Evolutionary conservation across 2,888 invertebrate genomes (phyloP).

Genomic region (Eupithecia tripunctaria): DNA sequence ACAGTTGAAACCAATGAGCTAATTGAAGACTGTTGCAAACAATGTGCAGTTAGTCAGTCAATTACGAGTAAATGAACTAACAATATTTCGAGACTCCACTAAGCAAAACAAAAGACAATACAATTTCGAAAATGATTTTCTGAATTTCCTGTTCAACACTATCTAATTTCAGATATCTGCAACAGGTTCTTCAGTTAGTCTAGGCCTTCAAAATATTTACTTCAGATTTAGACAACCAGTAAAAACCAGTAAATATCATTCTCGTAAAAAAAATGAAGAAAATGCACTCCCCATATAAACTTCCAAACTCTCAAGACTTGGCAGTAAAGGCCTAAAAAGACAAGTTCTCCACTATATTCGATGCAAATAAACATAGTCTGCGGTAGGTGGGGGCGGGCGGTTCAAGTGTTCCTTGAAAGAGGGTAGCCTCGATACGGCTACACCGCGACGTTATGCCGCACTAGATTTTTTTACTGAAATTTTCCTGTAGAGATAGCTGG

Average conservation of each 20-base stretch:
- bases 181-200: background rate
- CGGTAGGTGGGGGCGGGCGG: conserved; percentile 54
- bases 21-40: too few species aligned
- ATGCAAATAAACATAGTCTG: conserved; percentile 79
- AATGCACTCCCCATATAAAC: background rate
- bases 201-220: background rate
- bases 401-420: conserved; percentile 73
- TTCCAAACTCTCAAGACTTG: conserved; percentile 21
- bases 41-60: too few species aligned
- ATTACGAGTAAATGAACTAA: background rate
- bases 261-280: background rate
- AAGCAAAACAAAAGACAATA: background rate
- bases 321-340: conserved; percentile 37
- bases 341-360: conserved; percentile 58
- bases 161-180: background rate
- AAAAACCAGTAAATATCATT: background rate
- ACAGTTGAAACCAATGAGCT: too few species aligned
- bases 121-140: background rate
- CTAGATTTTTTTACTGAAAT: conserved; percentile 77
- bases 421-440: conserved; percentile 60
- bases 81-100: background rate
- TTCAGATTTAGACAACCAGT: background rate
- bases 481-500: conserved; percentile 43
- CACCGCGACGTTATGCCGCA: conserved; percentile 73
- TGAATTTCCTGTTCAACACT: background rate